Conservation (phyloP, 2,888 invertebrate genomes). For the Himalopsyche japonica region DNA sequence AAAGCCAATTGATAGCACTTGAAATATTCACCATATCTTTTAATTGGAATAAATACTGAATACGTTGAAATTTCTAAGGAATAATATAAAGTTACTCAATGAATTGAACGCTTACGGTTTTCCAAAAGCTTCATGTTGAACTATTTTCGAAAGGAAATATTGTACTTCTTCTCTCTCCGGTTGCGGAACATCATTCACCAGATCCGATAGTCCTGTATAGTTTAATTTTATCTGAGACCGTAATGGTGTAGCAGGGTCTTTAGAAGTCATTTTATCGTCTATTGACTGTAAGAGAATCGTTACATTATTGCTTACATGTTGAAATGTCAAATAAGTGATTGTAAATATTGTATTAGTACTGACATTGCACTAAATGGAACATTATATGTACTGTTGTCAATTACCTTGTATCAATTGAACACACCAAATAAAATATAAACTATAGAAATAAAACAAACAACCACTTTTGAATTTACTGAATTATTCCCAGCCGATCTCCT, state of each 20-base stretch:
- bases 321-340: no score
- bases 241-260: neutral
- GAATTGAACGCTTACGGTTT: conserved; percentile 55
- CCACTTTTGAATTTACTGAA: neutral
- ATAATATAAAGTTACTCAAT: no score
- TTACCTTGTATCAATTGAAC: no score
- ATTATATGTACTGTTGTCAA: no score
- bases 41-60: neutral
- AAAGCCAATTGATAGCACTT: no score
- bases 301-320: no score
- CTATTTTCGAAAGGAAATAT: conserved; percentile 54
- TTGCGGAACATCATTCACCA: conserved; percentile 44
- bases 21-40: no score
- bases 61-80: neutral
- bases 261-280: neutral
- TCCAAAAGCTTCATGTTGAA: conserved; percentile 64
- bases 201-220: neutral
- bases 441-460: neutral
- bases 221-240: neutral
- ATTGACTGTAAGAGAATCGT: no score
- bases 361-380: no score
- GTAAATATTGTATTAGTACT: no score
- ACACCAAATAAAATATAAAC: neutral
- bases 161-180: conserved; percentile 47
- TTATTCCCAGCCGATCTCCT: neutral